Base-by-base conservation (phyloP, 2,888 invertebrate genomes). In the Athrips mouffetella region DNA sequence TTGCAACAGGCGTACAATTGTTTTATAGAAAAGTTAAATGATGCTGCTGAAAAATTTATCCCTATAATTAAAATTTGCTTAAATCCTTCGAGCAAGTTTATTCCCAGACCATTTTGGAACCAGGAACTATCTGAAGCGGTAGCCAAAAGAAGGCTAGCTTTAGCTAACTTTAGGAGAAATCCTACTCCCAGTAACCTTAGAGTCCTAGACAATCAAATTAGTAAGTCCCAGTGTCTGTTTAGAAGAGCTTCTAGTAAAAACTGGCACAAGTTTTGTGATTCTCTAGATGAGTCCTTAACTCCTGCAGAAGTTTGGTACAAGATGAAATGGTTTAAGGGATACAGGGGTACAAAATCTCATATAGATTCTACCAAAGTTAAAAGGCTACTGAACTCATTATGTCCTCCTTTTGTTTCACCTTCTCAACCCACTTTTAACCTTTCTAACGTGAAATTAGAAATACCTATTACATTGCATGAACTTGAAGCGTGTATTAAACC, bases 321-420 rank as follows among this genome's bases (percentile, higher is more conserved):
- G 18, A 45, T 51, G 45, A 45, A 30, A 13, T 51, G 48, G 45
- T 31, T 45, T 13, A 51, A 48, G 27, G 41, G 41, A 16, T 41
- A 25, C n/a, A 25, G n/a, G n/a, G 3, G 16, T 8, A 5, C 6
- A 15, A 25, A 6, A 41, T 11, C 3, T 13, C 10, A 27, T n/a
- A 8, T 41, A 5, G 41, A 41, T 27, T 7, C 13, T 2, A 16
- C 4, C 6, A 11, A 8, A 18, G 41, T 27, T 8, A 10, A 41
- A 10, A 3, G 1, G 8, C 16, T 41, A 8, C 15, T 41, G 4
- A 13, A 27, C 27, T 10, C 10, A 5, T 15, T 41, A 25, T 27
- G 41, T 16, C 41, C 41, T 8, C n/a, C 25, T 15, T 27, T 6
- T 41, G 25, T 15, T 15, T 16, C 13, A 13, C 16, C 41, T 3